phyloP scores from a whole-genome alignment of 2,888 invertebrate species.

The Sialis fuliginosa region DNA sequence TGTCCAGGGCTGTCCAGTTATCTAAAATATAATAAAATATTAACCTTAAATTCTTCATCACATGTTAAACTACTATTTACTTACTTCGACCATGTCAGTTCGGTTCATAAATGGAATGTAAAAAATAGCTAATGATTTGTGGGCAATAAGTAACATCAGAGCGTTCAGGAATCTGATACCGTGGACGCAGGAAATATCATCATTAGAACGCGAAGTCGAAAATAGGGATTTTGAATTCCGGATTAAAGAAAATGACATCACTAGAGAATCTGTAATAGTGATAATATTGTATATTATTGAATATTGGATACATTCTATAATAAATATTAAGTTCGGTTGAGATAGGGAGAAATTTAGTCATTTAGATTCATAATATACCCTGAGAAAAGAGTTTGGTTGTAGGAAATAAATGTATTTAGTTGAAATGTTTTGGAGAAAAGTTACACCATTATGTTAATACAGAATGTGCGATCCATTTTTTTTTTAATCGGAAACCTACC shows the following conservation, averaged over 20 bases:
- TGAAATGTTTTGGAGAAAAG: too few relatives aligned
- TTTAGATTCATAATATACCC: too few relatives aligned
- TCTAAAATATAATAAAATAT: slow-evolving; percentile 22
- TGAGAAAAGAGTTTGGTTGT: too few relatives aligned
- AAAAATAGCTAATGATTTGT: slow-evolving; percentile 54
- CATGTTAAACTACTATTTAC: slow-evolving; percentile 7
- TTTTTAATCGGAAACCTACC: too few relatives aligned
- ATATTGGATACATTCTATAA: too few relatives aligned
- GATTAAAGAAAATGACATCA: slow-evolving; percentile 41
- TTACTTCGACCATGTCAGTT: slow-evolving; percentile 45
- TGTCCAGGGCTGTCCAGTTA: slow-evolving; percentile 42
- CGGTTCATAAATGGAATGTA: slow-evolving; percentile 48
- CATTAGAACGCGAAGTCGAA: slow-evolving; percentile 27
- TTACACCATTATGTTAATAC: too few relatives aligned
- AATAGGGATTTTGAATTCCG: slow-evolving; percentile 37
- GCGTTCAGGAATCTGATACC: slow-evolving; percentile 49
- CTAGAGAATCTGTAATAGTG: slow-evolving; percentile 27
- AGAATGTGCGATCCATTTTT: too few relatives aligned
- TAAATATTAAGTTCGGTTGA: too few relatives aligned
- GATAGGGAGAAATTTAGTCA: too few relatives aligned
- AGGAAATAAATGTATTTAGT: too few relatives aligned
- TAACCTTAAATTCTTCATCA: slow-evolving; percentile 2
- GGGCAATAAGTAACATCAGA: slow-evolving; percentile 39
- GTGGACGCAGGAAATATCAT: slow-evolving; percentile 44
- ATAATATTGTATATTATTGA: too few relatives aligned